Evolutionary conservation across 1,140 invertebrate species (phyloP).

Genomic region (Anastrepha ludens): DNA sequence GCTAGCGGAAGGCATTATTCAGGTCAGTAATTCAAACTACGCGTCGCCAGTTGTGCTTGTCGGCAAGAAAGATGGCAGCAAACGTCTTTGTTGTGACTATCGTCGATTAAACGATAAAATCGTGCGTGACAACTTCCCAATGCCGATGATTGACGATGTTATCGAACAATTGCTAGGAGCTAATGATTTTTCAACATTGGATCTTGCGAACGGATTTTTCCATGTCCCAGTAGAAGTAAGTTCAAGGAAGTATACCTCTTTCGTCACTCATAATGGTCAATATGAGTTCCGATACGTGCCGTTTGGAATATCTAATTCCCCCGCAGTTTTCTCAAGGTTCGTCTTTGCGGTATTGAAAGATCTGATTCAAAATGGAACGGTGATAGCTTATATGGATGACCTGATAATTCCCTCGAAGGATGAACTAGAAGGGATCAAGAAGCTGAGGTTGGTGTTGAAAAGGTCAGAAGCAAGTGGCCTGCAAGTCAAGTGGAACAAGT

Average conservation of each 20-base stretch:
- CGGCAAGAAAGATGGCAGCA: neutral
- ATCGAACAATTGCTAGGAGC: constrained; percentile 57
- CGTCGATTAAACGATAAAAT: constrained; percentile 37
- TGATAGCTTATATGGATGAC: too few relatives aligned
- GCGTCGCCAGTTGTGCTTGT: neutral
- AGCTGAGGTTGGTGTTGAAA: too few relatives aligned
- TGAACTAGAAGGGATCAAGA: too few relatives aligned
- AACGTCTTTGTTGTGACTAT: constrained; percentile 41
- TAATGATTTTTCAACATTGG: constrained; percentile 58
- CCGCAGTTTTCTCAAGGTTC: too few relatives aligned
- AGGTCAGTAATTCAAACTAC: neutral
- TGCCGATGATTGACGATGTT: constrained; percentile 45
- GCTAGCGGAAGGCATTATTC: neutral
- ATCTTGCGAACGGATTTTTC: constrained; percentile 54
- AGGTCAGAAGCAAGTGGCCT: too few relatives aligned
- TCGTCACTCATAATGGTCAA: neutral
- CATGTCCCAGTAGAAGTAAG: constrained; percentile 29
- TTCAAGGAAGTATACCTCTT: constrained; percentile 6
- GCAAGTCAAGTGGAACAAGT: neutral
- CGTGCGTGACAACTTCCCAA: constrained; percentile 56
- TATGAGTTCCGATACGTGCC: too few relatives aligned
- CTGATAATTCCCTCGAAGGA: too few relatives aligned
- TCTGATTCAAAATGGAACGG: too few relatives aligned
- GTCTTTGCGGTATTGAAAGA: too few relatives aligned
- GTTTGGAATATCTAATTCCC: too few relatives aligned